Conservation (phyloP, 2,888 invertebrate genomes). For the Neocrepidodera transversa region DNA sequence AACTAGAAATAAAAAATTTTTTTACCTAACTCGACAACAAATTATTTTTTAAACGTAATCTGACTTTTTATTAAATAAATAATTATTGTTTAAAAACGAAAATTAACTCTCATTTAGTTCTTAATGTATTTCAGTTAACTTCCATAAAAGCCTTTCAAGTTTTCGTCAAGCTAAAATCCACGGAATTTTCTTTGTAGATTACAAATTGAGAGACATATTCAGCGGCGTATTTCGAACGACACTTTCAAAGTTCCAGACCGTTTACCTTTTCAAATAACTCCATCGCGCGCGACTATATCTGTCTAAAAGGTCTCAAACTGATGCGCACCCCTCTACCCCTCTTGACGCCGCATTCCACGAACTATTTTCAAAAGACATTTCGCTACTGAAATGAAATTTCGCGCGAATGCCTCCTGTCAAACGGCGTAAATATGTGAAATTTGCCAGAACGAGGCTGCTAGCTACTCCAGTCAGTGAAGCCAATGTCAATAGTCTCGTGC, state of each 20-base stretch:
- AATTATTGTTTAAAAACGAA: too few species aligned
- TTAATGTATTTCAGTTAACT: too few species aligned
- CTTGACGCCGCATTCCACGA: background rate
- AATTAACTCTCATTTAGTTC: too few species aligned
- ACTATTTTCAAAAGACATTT: conserved; percentile 28
- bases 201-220: conserved; percentile 8
- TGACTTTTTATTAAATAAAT: too few species aligned
- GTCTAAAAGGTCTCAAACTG: conserved; percentile 24
- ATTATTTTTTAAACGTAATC: too few species aligned
- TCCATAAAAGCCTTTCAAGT: too few species aligned
- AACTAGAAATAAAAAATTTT: too few species aligned
- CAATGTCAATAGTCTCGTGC: background rate
- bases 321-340: background rate
- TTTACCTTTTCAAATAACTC: conserved; percentile 27
- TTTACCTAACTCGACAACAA: too few species aligned
- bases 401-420: conserved; percentile 23
- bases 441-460: conserved; percentile 23
- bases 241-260: conserved; percentile 23
- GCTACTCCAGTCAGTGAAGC: background rate
- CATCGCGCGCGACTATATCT: conserved; percentile 16
- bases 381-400: conserved; percentile 24
- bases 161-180: too few species aligned
- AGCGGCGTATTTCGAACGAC: conserved; percentile 19
- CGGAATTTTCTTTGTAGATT: background rate
- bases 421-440: conserved; percentile 28